Percentiles rank a stretch among this genome's conserved stretches.
These are phyloP conservation scores for Dromiciops gliroides DNA, from an alignment of 2,113 vertebrate species.

Conservation along the genomic window DNA sequence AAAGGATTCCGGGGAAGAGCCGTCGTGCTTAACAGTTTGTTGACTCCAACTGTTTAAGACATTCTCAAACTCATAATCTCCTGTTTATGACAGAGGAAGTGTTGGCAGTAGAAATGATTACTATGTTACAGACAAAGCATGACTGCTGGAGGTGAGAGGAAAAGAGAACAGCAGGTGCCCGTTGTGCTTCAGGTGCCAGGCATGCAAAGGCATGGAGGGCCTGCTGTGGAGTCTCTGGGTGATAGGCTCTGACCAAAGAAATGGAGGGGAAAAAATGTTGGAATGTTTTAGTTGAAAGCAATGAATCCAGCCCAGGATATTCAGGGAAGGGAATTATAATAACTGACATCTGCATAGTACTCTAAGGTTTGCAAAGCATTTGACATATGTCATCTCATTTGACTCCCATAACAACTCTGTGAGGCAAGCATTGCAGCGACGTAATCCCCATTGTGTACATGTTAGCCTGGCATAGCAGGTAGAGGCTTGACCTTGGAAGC, in stretches of 20 bases:
- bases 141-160: constrained; percentile 38
- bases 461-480: neutral
- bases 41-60: neutral
- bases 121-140: constrained; percentile 40
- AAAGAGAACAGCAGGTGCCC: constrained; percentile 5
- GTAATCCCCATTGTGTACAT: neutral
- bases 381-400: neutral
- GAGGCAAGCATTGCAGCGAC: constrained; percentile 8
- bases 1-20: neutral
- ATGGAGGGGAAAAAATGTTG: neutral
- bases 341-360: neutral
- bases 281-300: constrained; percentile 42
- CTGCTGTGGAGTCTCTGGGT: constrained; percentile 41
- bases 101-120: constrained; percentile 43
- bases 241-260: constrained; percentile 41
- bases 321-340: neutral
- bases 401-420: neutral
- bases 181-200: constrained; percentile 18
- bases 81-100: constrained; percentile 47
- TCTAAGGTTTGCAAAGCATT: neutral
- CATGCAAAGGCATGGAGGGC: neutral
- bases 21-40: neutral
- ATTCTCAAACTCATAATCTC: neutral
- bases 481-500: neutral
- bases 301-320: neutral